Percentiles rank a stretch among this genome's conserved stretches.
Evolutionary conservation across 2,888 invertebrate genomes (phyloP).

Genomic region (Celastrina argiolus): DNA sequence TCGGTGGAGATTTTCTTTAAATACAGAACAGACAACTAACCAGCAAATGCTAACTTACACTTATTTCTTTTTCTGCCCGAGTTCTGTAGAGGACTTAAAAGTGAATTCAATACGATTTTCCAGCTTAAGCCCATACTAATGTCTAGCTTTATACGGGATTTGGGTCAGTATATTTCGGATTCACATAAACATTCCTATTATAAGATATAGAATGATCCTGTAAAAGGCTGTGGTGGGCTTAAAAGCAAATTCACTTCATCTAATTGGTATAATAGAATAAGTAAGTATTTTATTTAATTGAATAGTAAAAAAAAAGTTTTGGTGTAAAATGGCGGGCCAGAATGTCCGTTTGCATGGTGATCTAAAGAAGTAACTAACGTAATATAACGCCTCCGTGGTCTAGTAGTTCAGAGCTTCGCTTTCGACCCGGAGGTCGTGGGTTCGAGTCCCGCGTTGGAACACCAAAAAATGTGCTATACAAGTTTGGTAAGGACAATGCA

Average conservation of each 20-base stretch:
- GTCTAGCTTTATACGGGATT: conserved; percentile 12
- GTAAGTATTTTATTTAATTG: too few species aligned
- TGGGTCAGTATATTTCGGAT: conserved; percentile 21
- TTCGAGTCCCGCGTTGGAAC: too few species aligned
- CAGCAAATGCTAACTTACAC: conserved; percentile 10
- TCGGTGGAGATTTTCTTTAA: not conserved
- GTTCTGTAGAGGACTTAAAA: conserved; percentile 16
- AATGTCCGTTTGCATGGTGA: too few species aligned
- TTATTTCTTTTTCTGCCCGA: conserved; percentile 13
- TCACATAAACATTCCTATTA: conserved; percentile 8
- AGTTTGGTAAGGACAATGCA: too few species aligned
- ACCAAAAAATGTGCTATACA: too few species aligned
- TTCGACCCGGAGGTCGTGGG: too few species aligned
- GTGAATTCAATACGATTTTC: conserved; percentile 20
- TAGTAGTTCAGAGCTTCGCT: too few species aligned
- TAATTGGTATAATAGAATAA: not conserved
- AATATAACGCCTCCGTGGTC: too few species aligned
- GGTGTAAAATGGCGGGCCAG: not conserved
- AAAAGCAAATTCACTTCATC: not conserved
- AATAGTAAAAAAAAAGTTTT: not conserved
- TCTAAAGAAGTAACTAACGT: too few species aligned
- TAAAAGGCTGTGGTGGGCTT: not conserved
- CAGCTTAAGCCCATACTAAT: conserved; percentile 17
- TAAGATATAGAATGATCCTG: not conserved
- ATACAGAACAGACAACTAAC: not conserved